Evolutionary conservation across 2,113 vertebrate genomes (phyloP).

Genomic region (Mesocricetus auratus): DNA sequence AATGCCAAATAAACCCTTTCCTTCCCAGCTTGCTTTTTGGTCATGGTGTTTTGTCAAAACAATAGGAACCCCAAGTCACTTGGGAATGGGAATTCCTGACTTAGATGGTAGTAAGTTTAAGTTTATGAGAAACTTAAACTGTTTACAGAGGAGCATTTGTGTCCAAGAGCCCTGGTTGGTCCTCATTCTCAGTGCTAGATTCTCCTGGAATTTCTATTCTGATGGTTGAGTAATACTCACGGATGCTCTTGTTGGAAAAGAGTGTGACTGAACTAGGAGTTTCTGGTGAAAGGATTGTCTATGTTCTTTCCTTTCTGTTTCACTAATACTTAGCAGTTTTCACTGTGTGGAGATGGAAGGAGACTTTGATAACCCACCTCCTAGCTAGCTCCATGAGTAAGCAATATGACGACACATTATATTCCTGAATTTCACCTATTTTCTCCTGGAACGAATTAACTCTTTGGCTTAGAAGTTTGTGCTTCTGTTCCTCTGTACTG

Average conservation of each 20-base stretch:
- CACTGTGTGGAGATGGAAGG: background rate
- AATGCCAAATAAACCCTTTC: background rate
- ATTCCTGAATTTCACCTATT: background rate
- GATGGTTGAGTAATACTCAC: background rate
- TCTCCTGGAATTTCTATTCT: slow-evolving; percentile 23
- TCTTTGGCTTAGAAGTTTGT: background rate
- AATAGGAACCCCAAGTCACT: background rate
- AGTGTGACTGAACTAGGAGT: background rate
- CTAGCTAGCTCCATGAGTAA: background rate
- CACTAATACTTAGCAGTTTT: background rate
- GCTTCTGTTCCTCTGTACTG: background rate
- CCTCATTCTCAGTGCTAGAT: background rate
- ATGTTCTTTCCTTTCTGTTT: slow-evolving; percentile 17
- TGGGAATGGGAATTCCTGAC: slow-evolving; percentile 7
- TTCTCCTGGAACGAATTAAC: background rate
- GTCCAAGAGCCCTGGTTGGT: background rate
- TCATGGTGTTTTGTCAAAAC: background rate
- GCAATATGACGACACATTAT: background rate
- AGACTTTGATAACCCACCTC: background rate
- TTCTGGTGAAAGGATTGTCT: background rate
- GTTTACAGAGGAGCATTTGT: background rate
- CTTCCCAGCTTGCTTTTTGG: background rate
- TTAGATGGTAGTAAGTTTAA: slow-evolving; percentile 27
- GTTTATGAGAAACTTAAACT: slow-evolving; percentile 48
- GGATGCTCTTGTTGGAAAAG: background rate